phyloP scores from a whole-genome alignment of 2,797 vertebrate genomes.

The Parambassis ranga region DNA sequence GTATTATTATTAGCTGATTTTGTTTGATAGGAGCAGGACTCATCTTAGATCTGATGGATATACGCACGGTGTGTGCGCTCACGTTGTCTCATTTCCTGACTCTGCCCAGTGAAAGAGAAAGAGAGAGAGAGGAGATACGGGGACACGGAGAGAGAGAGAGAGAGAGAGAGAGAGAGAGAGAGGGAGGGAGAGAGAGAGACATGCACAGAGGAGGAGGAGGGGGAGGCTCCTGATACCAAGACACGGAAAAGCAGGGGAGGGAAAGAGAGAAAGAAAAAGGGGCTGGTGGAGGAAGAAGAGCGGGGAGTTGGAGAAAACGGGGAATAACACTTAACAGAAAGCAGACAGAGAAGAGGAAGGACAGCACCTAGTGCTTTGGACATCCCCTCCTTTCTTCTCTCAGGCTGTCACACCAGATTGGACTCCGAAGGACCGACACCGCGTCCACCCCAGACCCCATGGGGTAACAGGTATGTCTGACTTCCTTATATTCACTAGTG shows the following conservation, averaged over 20 bases:
- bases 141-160: slow-evolving; percentile 42
- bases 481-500: slow-evolving; percentile 53
- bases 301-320: slow-evolving; percentile 77
- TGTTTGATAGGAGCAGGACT: slow-evolving; percentile 36
- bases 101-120: slow-evolving; percentile 57
- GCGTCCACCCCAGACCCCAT: slow-evolving; percentile 82
- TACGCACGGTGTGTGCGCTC: slow-evolving; percentile 63
- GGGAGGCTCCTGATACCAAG: slow-evolving; percentile 82
- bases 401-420: slow-evolving; percentile 74
- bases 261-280: slow-evolving; percentile 74
- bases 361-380: slow-evolving; percentile 67
- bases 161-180: slow-evolving; percentile 15
- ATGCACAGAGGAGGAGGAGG: slow-evolving; percentile 53
- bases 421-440: slow-evolving; percentile 75
- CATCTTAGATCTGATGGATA: slow-evolving; percentile 63
- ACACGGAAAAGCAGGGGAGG: slow-evolving; percentile 82
- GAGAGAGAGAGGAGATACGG: slow-evolving; percentile 42
- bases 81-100: slow-evolving; percentile 82
- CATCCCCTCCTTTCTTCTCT: slow-evolving; percentile 67
- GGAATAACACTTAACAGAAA: slow-evolving; percentile 78
- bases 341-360: slow-evolving; percentile 67
- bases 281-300: slow-evolving; percentile 72
- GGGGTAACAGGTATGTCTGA: slow-evolving; percentile 89
- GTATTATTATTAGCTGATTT: not conserved
- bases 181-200: slow-evolving; percentile 39